These are phyloP conservation scores for Platichthys flesus DNA, from an alignment of 2,113 vertebrate genomes.

Conservation along the genomic window DNA sequence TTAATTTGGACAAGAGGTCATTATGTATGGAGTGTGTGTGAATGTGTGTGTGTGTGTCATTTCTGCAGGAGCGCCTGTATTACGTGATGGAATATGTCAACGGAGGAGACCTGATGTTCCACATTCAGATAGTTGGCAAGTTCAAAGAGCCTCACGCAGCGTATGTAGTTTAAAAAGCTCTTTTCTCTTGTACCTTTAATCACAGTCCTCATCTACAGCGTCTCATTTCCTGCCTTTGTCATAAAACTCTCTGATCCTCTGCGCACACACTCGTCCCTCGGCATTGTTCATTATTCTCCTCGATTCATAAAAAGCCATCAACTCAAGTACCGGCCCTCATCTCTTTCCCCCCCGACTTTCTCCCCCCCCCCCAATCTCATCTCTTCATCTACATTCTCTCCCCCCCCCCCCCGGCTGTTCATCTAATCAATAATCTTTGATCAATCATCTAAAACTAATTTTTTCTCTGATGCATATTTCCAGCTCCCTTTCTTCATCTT, in stretches of 20 bases:
- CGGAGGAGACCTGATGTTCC: conserved; percentile 94
- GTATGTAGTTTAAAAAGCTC: conserved; percentile 78
- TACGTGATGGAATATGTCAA: conserved; percentile 96
- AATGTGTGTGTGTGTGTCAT: conserved; percentile 18
- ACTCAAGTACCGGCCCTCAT: conserved; percentile 22
- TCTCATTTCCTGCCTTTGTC: conserved; percentile 44
- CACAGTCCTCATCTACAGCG: conserved; percentile 27
- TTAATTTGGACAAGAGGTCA: conserved; percentile 65
- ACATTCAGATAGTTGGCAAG: conserved; percentile 93
- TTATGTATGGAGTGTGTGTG: conserved; percentile 25
- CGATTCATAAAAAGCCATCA: conserved; percentile 51
- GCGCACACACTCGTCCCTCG: conserved; percentile 31
- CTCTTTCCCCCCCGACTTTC: conserved; percentile 7
- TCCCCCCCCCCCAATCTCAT: conserved; percentile 57
- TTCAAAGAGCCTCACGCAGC: conserved; percentile 94
- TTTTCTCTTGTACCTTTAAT: conserved; percentile 45
- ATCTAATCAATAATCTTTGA: conserved; percentile 76
- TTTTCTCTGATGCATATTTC: conserved; percentile 51
- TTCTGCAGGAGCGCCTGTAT: conserved; percentile 90
- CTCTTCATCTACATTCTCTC: conserved; percentile 37
- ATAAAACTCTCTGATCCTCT: conserved; percentile 27
- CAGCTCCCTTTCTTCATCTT: conserved; percentile 46
- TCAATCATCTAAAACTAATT: conserved; percentile 65
- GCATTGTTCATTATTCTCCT: conserved; percentile 62
- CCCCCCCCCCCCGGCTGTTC: conserved; percentile 48